phyloP scores from a whole-genome alignment of 2,888 invertebrate species.

The Eilema caniola region DNA sequence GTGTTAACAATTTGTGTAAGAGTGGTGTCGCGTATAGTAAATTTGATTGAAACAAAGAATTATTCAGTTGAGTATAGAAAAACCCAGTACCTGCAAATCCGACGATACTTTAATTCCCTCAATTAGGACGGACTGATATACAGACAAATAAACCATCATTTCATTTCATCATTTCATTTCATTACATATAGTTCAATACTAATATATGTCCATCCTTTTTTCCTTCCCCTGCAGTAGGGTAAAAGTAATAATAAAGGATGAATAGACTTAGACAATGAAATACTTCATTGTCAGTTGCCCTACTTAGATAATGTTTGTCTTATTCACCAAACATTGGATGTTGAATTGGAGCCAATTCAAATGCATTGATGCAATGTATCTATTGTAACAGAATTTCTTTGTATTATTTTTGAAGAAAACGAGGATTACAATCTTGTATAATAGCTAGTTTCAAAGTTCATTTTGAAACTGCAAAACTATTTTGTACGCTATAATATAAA shows the following conservation, averaged over 20 bases:
- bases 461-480: not conserved
- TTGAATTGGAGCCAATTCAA: conserved; percentile 1
- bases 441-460: not conserved
- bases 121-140: too few relatives aligned
- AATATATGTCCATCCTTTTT: not conserved
- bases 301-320: not conserved
- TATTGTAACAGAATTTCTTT: not conserved
- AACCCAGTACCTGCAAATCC: too few relatives aligned
- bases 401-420: not conserved
- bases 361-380: not conserved
- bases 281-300: not conserved
- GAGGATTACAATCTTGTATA: not conserved
- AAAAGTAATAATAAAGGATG: not conserved
- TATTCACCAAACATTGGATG: not conserved
- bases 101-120: too few relatives aligned
- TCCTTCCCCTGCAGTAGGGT: not conserved
- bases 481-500: not conserved
- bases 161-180: too few relatives aligned
- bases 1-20: not conserved
- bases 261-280: not conserved
- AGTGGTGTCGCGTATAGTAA: not conserved
- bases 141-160: too few relatives aligned
- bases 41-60: not conserved
- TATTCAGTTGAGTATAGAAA: too few relatives aligned
- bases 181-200: too few relatives aligned